Evolutionary conservation across 2,797 vertebrate genomes (phyloP).

Genomic region (Loriculus beryllinus): DNA sequence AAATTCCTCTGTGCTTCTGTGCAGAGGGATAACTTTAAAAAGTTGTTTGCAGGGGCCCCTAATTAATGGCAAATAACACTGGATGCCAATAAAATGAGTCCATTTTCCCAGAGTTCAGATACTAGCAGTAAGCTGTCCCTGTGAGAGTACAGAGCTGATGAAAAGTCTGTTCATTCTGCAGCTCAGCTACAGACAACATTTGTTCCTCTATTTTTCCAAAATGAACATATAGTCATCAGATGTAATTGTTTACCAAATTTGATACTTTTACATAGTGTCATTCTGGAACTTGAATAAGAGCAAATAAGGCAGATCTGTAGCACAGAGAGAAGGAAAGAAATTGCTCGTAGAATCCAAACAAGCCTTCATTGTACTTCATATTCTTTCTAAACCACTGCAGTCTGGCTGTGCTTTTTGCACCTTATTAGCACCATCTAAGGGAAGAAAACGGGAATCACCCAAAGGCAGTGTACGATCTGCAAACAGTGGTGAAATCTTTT

Average conservation of each 20-base stretch:
- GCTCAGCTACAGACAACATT: slow-evolving; percentile 7
- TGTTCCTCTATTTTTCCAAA: slow-evolving; percentile 8
- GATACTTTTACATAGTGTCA: not conserved
- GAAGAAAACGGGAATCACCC: slow-evolving; percentile 67
- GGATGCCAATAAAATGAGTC: not conserved
- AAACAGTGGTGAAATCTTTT: slow-evolving; percentile 42
- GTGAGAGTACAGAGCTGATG: not conserved
- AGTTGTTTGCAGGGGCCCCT: not conserved
- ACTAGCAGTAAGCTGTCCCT: not conserved
- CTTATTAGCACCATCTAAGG: slow-evolving; percentile 76
- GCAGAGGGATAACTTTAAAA: not conserved
- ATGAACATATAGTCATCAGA: slow-evolving; percentile 39
- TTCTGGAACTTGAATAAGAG: slow-evolving; percentile 20
- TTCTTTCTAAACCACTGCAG: slow-evolving; percentile 12
- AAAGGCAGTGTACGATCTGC: slow-evolving; percentile 23
- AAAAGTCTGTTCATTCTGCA: slow-evolving; percentile 30
- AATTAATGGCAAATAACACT: not conserved
- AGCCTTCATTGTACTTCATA: not conserved
- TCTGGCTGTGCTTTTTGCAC: slow-evolving; percentile 61
- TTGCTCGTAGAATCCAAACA: not conserved
- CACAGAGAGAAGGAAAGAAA: not conserved
- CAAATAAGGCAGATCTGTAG: slow-evolving; percentile 16
- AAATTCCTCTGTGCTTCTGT: not conserved
- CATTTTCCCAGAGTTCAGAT: not conserved
- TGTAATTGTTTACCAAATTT: slow-evolving; percentile 40